Evolutionary conservation across 1,140 invertebrate genomes (phyloP), one percentile per base, ranked within the genome.

Genomic region (Halesus radiatus): DNA sequence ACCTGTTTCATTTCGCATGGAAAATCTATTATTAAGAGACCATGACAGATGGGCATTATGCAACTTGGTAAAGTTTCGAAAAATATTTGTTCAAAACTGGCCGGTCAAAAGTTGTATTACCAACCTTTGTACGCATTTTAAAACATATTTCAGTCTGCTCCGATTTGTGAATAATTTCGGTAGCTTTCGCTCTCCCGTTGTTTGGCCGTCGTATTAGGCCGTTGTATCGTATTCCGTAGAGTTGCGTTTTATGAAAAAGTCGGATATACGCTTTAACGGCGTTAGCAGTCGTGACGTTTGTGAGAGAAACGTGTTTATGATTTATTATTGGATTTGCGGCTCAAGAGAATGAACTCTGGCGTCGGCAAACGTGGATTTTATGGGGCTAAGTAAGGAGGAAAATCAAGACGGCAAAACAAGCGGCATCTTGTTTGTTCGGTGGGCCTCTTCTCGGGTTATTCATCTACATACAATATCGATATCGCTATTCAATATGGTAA

Each of bases 251-350:
- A 18, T 75, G 54, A 58, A 75, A 56, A 75, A 75, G 53, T 75
- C 72, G 72, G 72, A 75, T 75, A n/a, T 75, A 60, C 54, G 54
- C 26, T 75, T 75, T 75, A 56, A 56, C 54, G 29, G 52, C 37
- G 72, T 20, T 18, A 29, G 50, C 54, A 20, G 53, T 75, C 72
- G 54, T 75, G 72, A 75, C 53, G 54, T 56, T 58, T 32, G 72
- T 18, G 54, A 37, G 72, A 58, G 68, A 74, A 74, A 58, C 72
- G 58, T 56, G 72, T 75, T 75, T 75, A 75, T 75, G 72, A 75
- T 75, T 56, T 75, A 75, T 58, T 75, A 75, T 58, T 60, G 72
- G 68, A 72, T 72, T 52, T 68, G 52, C 45, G 68, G 50, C 68
- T 52, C 68, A 26, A 53, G 20, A 72, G 68, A 54, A 72, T 72